Conservation (phyloP, 2,797 vertebrate species). For the Argyrosomus regius region DNA sequence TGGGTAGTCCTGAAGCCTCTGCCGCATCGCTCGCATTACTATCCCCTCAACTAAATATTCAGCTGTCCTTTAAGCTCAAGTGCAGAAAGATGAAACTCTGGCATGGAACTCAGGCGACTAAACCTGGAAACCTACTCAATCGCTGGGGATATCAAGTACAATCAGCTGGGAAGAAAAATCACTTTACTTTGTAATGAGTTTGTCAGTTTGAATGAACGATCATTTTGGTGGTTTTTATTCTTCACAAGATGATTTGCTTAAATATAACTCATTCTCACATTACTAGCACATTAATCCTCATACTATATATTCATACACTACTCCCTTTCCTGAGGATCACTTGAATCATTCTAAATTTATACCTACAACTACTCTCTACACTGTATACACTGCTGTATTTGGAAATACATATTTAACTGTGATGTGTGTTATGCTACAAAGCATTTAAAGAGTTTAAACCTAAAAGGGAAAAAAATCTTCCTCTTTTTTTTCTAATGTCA, state of each 20-base stretch:
- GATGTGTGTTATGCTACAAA: background rate
- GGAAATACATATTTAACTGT: slow-evolving; percentile 3
- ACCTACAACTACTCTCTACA: slow-evolving; percentile 7
- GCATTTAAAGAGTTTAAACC: background rate
- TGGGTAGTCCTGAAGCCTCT: slow-evolving; percentile 47
- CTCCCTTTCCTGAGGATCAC: slow-evolving; percentile 8
- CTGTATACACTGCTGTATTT: background rate
- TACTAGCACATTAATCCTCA: background rate
- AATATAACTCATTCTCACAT: slow-evolving; percentile 1
- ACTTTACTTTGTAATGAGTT: background rate
- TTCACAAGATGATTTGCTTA: background rate
- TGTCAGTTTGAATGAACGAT: background rate
- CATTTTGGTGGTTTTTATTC: background rate
- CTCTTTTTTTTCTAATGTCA: background rate
- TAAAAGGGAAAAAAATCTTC: background rate
- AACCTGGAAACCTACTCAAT: slow-evolving; percentile 43
- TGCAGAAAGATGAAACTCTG: slow-evolving; percentile 69
- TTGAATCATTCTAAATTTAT: background rate
- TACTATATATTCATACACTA: background rate
- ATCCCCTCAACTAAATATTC: slow-evolving; percentile 48
- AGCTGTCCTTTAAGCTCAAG: slow-evolving; percentile 79
- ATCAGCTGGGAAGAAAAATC: background rate
- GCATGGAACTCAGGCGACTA: slow-evolving; percentile 41
- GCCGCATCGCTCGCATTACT: slow-evolving; percentile 58
- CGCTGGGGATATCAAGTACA: slow-evolving; percentile 5